These are phyloP conservation scores for Drosophila albomicans DNA, from an alignment of 1,140 invertebrate genomes.

Conservation along the genomic window DNA sequence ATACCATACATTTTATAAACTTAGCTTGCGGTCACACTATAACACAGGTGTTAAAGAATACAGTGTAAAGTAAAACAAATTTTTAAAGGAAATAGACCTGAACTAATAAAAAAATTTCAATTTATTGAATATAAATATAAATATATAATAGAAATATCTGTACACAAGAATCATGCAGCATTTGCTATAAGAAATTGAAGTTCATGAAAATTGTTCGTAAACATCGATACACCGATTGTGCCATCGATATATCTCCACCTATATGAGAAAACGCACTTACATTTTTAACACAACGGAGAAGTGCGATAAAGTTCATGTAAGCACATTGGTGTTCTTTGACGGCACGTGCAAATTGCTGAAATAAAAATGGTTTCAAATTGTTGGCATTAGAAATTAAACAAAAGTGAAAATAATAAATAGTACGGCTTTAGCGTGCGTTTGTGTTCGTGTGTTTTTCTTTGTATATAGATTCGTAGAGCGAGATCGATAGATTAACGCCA, in stretches of 20 bases:
- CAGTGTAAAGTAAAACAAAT: no score
- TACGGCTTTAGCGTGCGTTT: constrained; percentile 63
- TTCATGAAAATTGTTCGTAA: no score
- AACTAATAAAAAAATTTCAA: constrained; percentile 50
- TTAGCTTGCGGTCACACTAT: no score
- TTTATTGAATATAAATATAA: constrained; percentile 30
- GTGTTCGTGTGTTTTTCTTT: constrained; percentile 73
- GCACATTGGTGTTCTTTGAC: constrained; percentile 18
- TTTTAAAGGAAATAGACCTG: constrained; percentile 41
- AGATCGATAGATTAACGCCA: constrained; percentile 45
- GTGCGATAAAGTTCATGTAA: constrained; percentile 66
- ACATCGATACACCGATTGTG: no score
- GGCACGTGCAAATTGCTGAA: constrained; percentile 20
- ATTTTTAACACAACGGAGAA: constrained; percentile 17
- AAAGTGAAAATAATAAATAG: constrained; percentile 77
- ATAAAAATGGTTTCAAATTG: constrained; percentile 4
- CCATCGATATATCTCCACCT: no score
- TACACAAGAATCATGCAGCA: no score
- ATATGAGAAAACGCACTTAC: constrained; percentile 10
- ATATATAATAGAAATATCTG: no score
- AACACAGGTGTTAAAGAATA: no score
- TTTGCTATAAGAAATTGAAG: no score
- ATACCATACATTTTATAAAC: no score
- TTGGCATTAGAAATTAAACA: constrained; percentile 45
- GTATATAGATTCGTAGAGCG: constrained; percentile 72